Base-by-base conservation (phyloP, 2,113 vertebrate species). In the Serilophus lunatus region DNA sequence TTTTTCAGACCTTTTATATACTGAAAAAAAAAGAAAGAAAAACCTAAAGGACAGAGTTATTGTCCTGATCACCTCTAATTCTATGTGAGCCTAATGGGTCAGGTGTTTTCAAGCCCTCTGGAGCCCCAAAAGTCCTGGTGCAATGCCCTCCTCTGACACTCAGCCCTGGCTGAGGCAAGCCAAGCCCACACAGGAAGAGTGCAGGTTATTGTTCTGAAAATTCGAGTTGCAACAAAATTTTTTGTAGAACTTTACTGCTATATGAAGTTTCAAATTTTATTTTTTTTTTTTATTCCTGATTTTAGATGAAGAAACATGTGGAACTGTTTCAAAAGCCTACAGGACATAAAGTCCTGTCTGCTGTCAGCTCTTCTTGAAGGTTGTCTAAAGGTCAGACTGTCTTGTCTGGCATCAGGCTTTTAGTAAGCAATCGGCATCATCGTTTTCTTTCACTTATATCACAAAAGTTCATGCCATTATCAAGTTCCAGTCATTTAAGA, bases 401-500 rank as follows among this genome's bases (percentile, higher is more conserved):
- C 53, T 72, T 77, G 15, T 63, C 79, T 86, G 79, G 59, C 63
- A 74, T 23, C 15, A 81, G 54, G 28, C 45, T 81, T 19, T 92
- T 92, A 70, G 45, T 47, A 88, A 93, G 50, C 63, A 79, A 61
- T 25, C 23, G 80, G 54, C 54, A 66, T 80, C 45, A 72, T 50
- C 0, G 0, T 80, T 88, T 80, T 57, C 36, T 82, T 88, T 66
- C 38, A 70, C 15, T 92, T 74, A 45, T 47, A 29, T 70, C 47
- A 77, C 33, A 86, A 96, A 77, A 72, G 28, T 56, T 93, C 64
- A 68, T 68, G 53, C 12, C 35, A 63, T 88, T 90, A 92, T 1
- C 15, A 84, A 88, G 47, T 88, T 92, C 35, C 56, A 83, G n/a
- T 71, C 71, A 86, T 83, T 96, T 94, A 81, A 81, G 68, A 75